phyloP scores from a whole-genome alignment of 2,888 invertebrate genomes.

The Apodemia hepburni region DNA sequence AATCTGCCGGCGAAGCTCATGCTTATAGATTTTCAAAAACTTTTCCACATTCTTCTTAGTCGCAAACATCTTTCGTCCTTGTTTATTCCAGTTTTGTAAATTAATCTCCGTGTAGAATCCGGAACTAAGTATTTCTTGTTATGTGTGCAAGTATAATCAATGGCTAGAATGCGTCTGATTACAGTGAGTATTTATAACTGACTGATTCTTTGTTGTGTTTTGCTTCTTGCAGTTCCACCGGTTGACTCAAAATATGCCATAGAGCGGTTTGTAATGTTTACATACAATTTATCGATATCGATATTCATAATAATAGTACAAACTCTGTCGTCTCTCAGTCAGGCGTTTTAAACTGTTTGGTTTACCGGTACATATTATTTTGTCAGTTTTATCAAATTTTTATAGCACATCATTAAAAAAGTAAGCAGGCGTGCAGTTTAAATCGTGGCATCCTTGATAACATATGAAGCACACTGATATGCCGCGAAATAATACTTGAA shows the following conservation, averaged over 20 bases:
- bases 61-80: slow-evolving; percentile 55
- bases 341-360: no score
- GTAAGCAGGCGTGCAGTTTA: no score
- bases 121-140: neutral
- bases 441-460: no score
- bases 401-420: no score
- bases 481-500: no score
- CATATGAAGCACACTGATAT: no score
- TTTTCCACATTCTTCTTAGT: slow-evolving; percentile 63
- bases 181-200: slow-evolving; percentile 51
- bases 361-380: no score
- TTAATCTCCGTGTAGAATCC: slow-evolving; percentile 6
- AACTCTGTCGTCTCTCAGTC: no score
- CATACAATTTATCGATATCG: slow-evolving; percentile 57
- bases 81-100: slow-evolving; percentile 13
- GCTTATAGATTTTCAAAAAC: slow-evolving; percentile 61
- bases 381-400: no score
- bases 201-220: slow-evolving; percentile 77
- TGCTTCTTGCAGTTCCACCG: slow-evolving; percentile 58
- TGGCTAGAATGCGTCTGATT: slow-evolving; percentile 41
- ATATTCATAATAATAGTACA: slow-evolving; percentile 29
- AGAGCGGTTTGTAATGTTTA: slow-evolving; percentile 63
- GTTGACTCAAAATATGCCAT: slow-evolving; percentile 49
- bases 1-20: slow-evolving; percentile 73
- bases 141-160: slow-evolving; percentile 1